Evolutionary conservation across 2,113 vertebrate genomes (phyloP), one percentile per base, ranked within the genome.

Genomic region (Regulus satrapa): DNA sequence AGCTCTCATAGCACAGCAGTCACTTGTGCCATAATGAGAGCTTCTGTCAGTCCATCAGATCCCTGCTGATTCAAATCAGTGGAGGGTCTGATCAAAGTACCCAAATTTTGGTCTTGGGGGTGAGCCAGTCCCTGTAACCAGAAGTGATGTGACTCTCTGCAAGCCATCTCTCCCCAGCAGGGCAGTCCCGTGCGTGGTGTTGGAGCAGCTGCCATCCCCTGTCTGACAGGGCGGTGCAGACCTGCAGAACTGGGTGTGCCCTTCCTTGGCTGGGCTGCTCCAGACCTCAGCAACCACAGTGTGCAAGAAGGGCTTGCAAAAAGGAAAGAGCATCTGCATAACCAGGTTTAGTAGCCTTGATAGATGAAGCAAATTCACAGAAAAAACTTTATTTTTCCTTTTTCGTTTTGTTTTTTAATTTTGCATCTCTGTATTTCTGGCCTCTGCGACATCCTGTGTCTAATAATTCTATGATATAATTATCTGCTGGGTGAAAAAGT

Each of bases 391-490:
- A 2, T 43, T 83, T 12, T 66, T 52, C 0, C 5, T 46, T 61
- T 32, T 43, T 32, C 0, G 14, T 29, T 26, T 41, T 41, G n/a
- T 34, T 46, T 31, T 21, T 10, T 0, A 32, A 71, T 71, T 72
- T 36, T 76, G 48, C 78, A 62, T 88, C 19, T 90, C 14, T 56
- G 63, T 71, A 46, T 69, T 90, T 92, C 75, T 94, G 76, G 32
- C 55, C 55, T 77, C 59, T 83, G 64, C 43, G 17, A 64, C 46
- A 93, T 95, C 95, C 92, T 93, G 75, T 46, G 12, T 79, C 79
- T 93, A 76, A 77, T 85, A 95, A 83, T 95, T 77, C 34, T 73
- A 66, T 46, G 94, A 93, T 92, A 66, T 36, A 69, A 97, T 96
- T 95, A 94, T 34, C 6, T 88, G 41, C 71, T 83, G 79, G 58